Conservation (phyloP, 1,140 invertebrate species). For the Tribolium madens region DNA sequence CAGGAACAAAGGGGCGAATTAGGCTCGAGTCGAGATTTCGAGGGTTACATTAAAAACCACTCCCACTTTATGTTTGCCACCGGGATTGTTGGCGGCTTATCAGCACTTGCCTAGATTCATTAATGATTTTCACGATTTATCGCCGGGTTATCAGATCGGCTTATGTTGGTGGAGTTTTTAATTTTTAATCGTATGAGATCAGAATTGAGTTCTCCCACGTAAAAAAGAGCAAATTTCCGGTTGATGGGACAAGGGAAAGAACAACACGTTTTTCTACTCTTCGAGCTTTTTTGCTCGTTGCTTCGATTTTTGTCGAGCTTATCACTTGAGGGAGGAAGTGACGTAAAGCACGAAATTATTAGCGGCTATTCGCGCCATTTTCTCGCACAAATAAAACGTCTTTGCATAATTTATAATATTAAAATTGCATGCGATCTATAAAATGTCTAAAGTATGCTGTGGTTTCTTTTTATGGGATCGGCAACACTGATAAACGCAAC, state of each 20-base stretch:
- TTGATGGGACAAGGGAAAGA: neutral
- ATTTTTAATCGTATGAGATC: neutral
- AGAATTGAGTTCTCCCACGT: too few relatives aligned
- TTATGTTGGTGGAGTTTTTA: neutral
- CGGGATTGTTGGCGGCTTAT: constrained; percentile 11
- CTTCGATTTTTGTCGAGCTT: neutral
- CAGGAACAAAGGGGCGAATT: neutral
- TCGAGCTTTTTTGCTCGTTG: neutral
- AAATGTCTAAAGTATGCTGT: too few relatives aligned
- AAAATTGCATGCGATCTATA: too few relatives aligned
- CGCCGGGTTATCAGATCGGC: neutral
- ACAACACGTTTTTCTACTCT: neutral
- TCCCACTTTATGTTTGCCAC: constrained; percentile 19
- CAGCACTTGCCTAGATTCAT: neutral
- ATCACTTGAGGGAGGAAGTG: neutral
- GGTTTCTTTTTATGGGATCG: too few relatives aligned
- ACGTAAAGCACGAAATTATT: neutral
- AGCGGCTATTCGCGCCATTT: neutral
- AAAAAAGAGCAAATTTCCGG: neutral
- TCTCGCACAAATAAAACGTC: too few relatives aligned
- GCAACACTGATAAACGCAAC: too few relatives aligned
- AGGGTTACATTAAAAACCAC: constrained; percentile 23
- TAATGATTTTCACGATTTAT: neutral
- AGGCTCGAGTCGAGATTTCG: neutral
- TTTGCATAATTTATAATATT: too few relatives aligned